phyloP scores from a whole-genome alignment of 2,113 vertebrate species.

The Cyphomyrus plagiostoma region DNA sequence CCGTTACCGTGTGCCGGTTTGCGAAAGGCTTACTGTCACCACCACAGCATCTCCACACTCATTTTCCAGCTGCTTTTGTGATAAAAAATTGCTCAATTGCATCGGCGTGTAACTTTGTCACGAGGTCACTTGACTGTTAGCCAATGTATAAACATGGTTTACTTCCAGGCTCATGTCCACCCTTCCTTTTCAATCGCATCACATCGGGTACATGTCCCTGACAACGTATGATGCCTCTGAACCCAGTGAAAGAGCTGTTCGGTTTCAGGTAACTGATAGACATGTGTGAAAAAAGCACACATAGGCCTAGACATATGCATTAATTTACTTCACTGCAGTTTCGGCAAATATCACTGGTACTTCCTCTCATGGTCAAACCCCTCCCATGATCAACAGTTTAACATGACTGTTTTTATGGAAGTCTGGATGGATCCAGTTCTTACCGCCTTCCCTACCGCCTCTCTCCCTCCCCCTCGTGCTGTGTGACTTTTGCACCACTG shows the following conservation, averaged over 20 bases:
- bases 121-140: not conserved
- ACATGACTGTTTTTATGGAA: conserved; percentile 19
- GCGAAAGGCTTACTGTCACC: not conserved
- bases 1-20: not conserved
- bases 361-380: not conserved
- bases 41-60: not conserved
- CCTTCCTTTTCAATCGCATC: not conserved
- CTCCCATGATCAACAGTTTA: conserved; percentile 17
- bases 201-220: not conserved
- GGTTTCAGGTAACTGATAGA: not conserved
- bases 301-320: not conserved
- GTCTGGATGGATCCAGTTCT: conserved; percentile 26
- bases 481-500: conserved; percentile 20
- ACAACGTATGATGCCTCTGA: not conserved
- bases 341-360: not conserved
- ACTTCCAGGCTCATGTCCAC: not conserved
- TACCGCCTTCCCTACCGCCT: not conserved
- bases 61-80: not conserved
- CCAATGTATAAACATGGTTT: not conserved
- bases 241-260: not conserved
- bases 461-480: not conserved
- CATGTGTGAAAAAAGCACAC: not conserved
- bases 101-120: not conserved
- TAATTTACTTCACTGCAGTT: no score
- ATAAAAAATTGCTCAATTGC: not conserved